A percentile compares a stretch with the other conserved stretches of the same genome.
phyloP scores from a whole-genome alignment of 2,888 invertebrate species.

The Vesta saturnalis region DNA sequence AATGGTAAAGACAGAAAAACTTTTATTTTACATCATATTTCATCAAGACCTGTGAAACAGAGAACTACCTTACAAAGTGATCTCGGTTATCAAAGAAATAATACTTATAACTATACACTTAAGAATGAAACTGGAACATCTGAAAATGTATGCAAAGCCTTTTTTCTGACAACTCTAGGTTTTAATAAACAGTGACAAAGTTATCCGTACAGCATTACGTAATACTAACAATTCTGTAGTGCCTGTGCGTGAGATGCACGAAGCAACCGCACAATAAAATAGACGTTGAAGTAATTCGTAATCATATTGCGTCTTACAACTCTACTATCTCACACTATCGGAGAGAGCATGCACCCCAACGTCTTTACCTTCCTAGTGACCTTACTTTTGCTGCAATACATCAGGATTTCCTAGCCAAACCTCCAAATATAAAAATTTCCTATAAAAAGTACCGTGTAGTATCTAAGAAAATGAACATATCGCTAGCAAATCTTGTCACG shows the following conservation, averaged over 20 bases:
- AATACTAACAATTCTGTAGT: background rate
- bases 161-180: slow-evolving; percentile 12
- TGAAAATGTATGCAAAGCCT: slow-evolving; percentile 16
- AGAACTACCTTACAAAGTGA: background rate
- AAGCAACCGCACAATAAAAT: background rate
- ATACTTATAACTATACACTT: too few relatives aligned
- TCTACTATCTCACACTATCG: slow-evolving; percentile 14
- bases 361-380: slow-evolving; percentile 16
- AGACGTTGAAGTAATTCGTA: slow-evolving; percentile 9
- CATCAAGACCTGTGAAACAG: slow-evolving; percentile 9
- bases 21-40: slow-evolving; percentile 12
- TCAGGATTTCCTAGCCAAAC: slow-evolving; percentile 2
- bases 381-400: background rate
- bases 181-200: slow-evolving; percentile 4
- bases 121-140: slow-evolving; percentile 8
- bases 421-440: slow-evolving; percentile 7
- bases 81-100: too few relatives aligned
- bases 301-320: slow-evolving; percentile 9
- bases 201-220: background rate
- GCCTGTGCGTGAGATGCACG: background rate
- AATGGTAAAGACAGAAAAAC: slow-evolving; percentile 4
- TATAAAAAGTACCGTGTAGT: slow-evolving; percentile 10
- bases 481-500: slow-evolving; percentile 2
- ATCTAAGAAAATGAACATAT: slow-evolving; percentile 13
- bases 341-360: slow-evolving; percentile 9